Evolutionary conservation across 2,113 vertebrate genomes (phyloP), one percentile per base, ranked within the genome.

Genomic region (Mobula hypostoma): DNA sequence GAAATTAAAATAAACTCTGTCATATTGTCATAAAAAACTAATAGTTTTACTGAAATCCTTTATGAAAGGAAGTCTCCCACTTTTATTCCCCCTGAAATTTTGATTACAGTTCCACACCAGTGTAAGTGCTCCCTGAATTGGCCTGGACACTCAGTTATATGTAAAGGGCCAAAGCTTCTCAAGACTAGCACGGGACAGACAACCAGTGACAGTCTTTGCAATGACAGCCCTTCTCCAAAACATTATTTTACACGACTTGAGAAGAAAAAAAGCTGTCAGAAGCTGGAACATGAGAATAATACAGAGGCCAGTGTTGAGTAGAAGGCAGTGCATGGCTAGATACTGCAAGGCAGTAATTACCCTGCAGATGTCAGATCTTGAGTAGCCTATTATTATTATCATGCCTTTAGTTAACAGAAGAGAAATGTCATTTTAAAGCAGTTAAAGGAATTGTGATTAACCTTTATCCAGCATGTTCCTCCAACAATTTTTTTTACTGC

Each of bases 301-400:
- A 29, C 27, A 93, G 91, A 93, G 70, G 91, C 91, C 68, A 93
- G 21, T 56, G 12, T 76, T 93, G 36, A 93, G 70, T 76, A 74
- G 70, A 74, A 74, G 72, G 36, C 68, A 93, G 63, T 93, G 63
- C 85, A 66, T 90, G 85, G 85, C n/a, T 61, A 90, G 29, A 90
- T 90, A 93, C 36, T 76, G 70, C 24, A 93, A 76, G 36, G 91
- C 21, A 93, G 70, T 74, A 93, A 93, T 93, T 93, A 93, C 40
- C 91, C 70, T 76, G 70, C 91, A 93, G 91, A 93, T 93, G 91
- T 93, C 91, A 93, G 70, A 93, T 93, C 91, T 93, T 74, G 91
- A 93, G 70, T 29, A 93, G 91, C 66, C 91, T 48, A 76, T 93
- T 93, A 93, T 92, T 92, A 92, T 70, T 68, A 32, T 90, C 85